Percentiles rank a stretch among this genome's conserved stretches.
phyloP scores from a whole-genome alignment of 2,888 invertebrate genomes.

The Melinaea marsaeus region DNA sequence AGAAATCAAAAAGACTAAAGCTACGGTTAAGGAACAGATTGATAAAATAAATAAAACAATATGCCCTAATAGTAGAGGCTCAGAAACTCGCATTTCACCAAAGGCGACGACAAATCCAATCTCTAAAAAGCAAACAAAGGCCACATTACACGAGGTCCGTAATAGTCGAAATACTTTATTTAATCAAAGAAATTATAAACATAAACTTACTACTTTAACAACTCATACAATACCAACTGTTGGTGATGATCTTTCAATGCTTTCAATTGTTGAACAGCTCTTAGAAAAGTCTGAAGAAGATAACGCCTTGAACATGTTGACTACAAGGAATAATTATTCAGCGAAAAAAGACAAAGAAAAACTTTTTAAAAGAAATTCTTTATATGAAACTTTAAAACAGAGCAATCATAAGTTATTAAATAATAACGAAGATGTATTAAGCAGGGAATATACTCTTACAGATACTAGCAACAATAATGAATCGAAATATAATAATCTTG shows the following conservation, averaged over 20 bases:
- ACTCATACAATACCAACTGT: conserved; percentile 30
- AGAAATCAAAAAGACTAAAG: conserved; percentile 36
- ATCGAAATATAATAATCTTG: conserved; percentile 3
- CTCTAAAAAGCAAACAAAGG: conserved; percentile 8
- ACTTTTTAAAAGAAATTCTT: conserved; percentile 38
- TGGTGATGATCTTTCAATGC: conserved; percentile 48
- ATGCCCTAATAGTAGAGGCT: conserved; percentile 11
- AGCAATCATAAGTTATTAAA: conserved; percentile 34
- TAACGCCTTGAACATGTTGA: conserved; percentile 42
- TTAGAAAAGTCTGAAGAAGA: conserved; percentile 47
- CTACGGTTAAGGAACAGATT: conserved; percentile 31
- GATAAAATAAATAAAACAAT: conserved; percentile 18
- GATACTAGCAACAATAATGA: conserved; percentile 19
- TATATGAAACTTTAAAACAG: conserved; percentile 37
- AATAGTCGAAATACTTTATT: conserved; percentile 15
- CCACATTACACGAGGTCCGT: conserved; percentile 7
- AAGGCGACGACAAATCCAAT: conserved; percentile 1
- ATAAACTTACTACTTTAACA: conserved; percentile 13
- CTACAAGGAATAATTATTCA: conserved; percentile 32
- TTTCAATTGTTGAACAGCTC: conserved; percentile 49
- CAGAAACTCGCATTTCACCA: conserved; percentile 5
- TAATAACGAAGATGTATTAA: conserved; percentile 36
- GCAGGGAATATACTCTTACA: conserved; percentile 26
- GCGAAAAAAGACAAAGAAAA: conserved; percentile 26
- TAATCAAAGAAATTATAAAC: conserved; percentile 9